These are phyloP conservation scores for Latrodectus geometricus DNA, from an alignment of 1,140 invertebrate species.

Conservation along the genomic window DNA sequence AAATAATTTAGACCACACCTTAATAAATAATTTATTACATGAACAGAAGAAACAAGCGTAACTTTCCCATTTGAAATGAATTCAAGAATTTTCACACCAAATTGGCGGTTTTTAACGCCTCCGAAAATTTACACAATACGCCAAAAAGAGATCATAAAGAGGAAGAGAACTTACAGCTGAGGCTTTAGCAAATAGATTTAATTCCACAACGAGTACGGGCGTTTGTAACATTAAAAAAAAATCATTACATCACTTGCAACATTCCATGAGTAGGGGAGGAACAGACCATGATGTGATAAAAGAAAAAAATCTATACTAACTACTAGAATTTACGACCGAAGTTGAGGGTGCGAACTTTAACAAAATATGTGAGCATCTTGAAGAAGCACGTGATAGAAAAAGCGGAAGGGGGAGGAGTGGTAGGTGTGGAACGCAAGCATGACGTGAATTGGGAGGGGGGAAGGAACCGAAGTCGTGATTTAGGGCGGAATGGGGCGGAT, in stretches of 20 bases:
- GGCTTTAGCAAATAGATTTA: too few relatives aligned
- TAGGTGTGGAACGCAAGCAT: neutral
- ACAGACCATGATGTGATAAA: neutral
- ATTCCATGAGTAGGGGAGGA: neutral
- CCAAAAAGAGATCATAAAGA: too few relatives aligned
- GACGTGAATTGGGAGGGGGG: neutral
- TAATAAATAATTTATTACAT: too few relatives aligned
- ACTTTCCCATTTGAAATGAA: too few relatives aligned
- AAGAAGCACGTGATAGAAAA: neutral
- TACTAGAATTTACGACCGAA: slow-evolving; percentile 6
- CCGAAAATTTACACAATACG: too few relatives aligned
- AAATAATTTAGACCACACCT: too few relatives aligned
- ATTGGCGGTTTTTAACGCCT: too few relatives aligned
- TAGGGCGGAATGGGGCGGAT: slow-evolving; percentile 1
- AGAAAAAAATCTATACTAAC: neutral
- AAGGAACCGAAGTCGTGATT: slow-evolving; percentile 7
- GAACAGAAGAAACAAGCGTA: too few relatives aligned
- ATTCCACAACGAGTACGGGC: too few relatives aligned
- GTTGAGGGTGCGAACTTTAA: slow-evolving; percentile 16
- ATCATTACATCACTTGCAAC: neutral
- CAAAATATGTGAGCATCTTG: neutral
- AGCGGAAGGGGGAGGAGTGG: neutral
- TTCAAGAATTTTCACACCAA: too few relatives aligned
- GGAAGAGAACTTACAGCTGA: too few relatives aligned
- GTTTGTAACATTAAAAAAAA: too few relatives aligned